These are phyloP conservation scores for Rhagonycha lutea DNA, from an alignment of 2,888 invertebrate genomes.

Conservation along the genomic window DNA sequence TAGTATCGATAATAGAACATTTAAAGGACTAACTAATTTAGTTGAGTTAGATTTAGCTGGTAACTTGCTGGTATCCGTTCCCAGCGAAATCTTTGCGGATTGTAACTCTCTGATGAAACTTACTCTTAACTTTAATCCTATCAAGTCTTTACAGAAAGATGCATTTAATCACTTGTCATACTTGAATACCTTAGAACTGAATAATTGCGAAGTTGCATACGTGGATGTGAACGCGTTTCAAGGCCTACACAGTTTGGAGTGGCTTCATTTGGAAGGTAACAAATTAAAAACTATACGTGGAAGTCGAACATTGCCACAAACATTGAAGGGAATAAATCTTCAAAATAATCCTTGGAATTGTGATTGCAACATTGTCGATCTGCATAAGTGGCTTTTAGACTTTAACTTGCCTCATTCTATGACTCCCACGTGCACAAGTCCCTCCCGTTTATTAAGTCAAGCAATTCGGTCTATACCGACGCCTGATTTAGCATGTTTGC, in stretches of 20 bases:
- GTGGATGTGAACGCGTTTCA: slow-evolving; percentile 82
- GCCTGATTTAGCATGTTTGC: slow-evolving; percentile 79
- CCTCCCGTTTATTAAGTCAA: slow-evolving; percentile 67
- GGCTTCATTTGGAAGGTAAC: slow-evolving; percentile 84
- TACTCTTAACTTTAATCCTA: slow-evolving; percentile 80
- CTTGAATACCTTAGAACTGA: slow-evolving; percentile 80
- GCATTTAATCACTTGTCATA: slow-evolving; percentile 76
- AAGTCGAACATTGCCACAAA: slow-evolving; percentile 69
- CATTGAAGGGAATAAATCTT: slow-evolving; percentile 77
- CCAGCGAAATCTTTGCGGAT: slow-evolving; percentile 77
- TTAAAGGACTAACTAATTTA: slow-evolving; percentile 82
- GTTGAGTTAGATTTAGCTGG: slow-evolving; percentile 86
- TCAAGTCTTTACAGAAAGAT: slow-evolving; percentile 70
- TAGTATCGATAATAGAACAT: slow-evolving; percentile 78
- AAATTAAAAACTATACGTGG: slow-evolving; percentile 74
- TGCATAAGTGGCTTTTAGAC: slow-evolving; percentile 77
- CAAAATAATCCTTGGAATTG: slow-evolving; percentile 90
- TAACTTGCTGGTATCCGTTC: slow-evolving; percentile 78
- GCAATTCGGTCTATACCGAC: slow-evolving; percentile 69
- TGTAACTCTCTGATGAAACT: slow-evolving; percentile 83
- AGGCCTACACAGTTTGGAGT: slow-evolving; percentile 79
- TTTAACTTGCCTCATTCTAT: slow-evolving; percentile 77
- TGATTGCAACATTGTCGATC: slow-evolving; percentile 78
- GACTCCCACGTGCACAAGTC: slow-evolving; percentile 77
- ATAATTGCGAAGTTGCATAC: slow-evolving; percentile 75